Evolutionary conservation across 2,797 vertebrate species (phyloP), one percentile per base, ranked within the genome.

Genomic region (Loriculus beryllinus): DNA sequence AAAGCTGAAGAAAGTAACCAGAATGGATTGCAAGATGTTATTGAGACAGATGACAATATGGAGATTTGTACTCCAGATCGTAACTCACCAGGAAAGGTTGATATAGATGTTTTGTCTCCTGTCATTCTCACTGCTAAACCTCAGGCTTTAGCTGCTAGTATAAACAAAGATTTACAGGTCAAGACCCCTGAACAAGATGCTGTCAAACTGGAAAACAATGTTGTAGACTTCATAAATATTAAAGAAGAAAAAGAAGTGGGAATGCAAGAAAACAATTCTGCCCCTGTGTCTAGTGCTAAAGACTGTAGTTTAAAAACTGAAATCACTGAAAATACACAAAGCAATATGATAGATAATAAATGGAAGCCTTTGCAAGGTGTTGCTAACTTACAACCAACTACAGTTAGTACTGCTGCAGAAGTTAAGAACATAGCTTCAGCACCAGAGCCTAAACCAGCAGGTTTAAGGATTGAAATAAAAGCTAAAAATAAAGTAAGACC

Each of bases 381-480:
- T 71, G 97, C 98, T 8, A 97, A 97, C 6, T 48, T 97, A 6
- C 98, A 98, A 21, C 81, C 95, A 13, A 48, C 96, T 2, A 76
- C 95, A 17, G 5, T 96, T 3, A 83, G 71, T 57, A 57, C 90
- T 5, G 21, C 91, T 3, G 29, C 90, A 1, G 95, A 97, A 23
- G 47, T 93, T 3, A 98, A 97, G 92, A 96, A 74, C 8, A 13
- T 84, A 33, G 54, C 82, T 21, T 62, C 97, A 29, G 94, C 89
- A 11, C 97, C 98, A 10, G 97, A 97, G 22, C 59, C 96, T 35
- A 98, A 97, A 72, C 80, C 97, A 8, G 98, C 98, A 42, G 99
- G 98, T 42, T 98, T 99, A 80, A 98, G 98, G 63, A 99, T 99
- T 95, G 99, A 99, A 98, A 99, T 99, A 51, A 99, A 99, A 96